Evolutionary conservation across 2,888 invertebrate species (phyloP), one percentile per base, ranked within the genome.

Genomic region (Torymus aiolomorphi): DNA sequence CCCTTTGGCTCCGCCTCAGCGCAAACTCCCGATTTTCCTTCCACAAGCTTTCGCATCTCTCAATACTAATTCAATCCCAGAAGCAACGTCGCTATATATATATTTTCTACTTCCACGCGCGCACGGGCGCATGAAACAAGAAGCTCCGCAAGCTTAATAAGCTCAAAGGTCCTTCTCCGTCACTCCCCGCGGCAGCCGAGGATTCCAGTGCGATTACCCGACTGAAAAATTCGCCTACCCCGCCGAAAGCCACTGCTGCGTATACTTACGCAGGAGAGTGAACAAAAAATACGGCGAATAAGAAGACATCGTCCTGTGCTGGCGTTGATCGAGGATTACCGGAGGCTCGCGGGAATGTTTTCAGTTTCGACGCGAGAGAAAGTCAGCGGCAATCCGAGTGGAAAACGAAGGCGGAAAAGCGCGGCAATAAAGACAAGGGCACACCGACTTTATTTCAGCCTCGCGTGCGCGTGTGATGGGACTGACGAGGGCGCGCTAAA

Each of bases 271-370:
- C 20, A 20, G 20, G 20, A 20, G 20, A 20, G 20, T 20, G 20
- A 20, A 20, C 1, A 20, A 20, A 20, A 20, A 20, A 31, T 31
- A 31, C 31, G 31, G 31, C 8, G 31, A 3, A 31, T 31, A 31
- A 31, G 31, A 31, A 31, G 31, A 31, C 31, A 8, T 31, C 31
- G 31, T 31, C 4, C 8, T 31, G 31, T 31, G 31, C 31, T 31
- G 51, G 63, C 69, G 69, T 70, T 31, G 70, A 70, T 31, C 70
- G 51, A 31, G 70, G 70, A 57, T 57, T 62, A 59, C 57, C 59
- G 56, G 13, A 54, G 18, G 51, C n/a, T 18, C 42, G n/a, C 72
- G 20, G 54, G 62, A 72, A 52, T 67, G 67, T 59, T 62, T 69
- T 70, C 69, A 8, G 67, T 63, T 69, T 54, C 14, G 61, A 54